Evolutionary conservation across 2,113 vertebrate species (phyloP), one percentile per base, ranked within the genome.

Genomic region (Oryzias celebensis): DNA sequence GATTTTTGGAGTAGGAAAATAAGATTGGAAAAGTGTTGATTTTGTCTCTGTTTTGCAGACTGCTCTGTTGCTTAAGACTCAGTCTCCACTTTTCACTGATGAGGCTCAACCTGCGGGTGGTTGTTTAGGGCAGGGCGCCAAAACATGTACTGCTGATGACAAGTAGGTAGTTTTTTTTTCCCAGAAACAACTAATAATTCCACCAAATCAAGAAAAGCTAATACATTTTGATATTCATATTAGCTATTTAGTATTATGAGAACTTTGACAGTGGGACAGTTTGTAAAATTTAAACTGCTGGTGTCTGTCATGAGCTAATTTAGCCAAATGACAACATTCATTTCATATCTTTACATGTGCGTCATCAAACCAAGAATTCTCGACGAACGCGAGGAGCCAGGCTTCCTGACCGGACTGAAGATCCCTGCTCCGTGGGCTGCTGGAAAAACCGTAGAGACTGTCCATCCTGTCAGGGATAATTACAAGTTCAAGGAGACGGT

Each of bases 401-500:
- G 97, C 49, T 99, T 99, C 81, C 92, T 99, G 55, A 98, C 96
- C 2, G 96, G 96, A 42, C 90, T 99, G 77, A 99, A 98, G 88
- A 98, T 99, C 76, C 97, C 97, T 58, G 96, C 96, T 80, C 97
- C 97, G 0, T 99, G 97, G 97, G 97, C 97, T 75, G 96, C 96
- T 54, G 97, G 97, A 62, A 98, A 98, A 83, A 98, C 96, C 0
- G 96, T 99, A 58, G 97, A 99, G 88, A 99, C 96, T 0, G 94
- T 97, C 16, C 97, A 99, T 66, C 97, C 97, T 0, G 97, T 99
- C 68, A 93, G 96, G 85, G 97, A 99, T 90, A 98, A 99, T 79
- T 99, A 98, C 74, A 98, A 99, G 56, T 98, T 99, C 86, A 98
- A 98, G 78, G 97, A 99, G 79, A 98, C 96, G 0, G 96, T 99